Evolutionary conservation across 2,888 invertebrate species (phyloP), one percentile per base, ranked within the genome.

Genomic region (Lobophora halterata): DNA sequence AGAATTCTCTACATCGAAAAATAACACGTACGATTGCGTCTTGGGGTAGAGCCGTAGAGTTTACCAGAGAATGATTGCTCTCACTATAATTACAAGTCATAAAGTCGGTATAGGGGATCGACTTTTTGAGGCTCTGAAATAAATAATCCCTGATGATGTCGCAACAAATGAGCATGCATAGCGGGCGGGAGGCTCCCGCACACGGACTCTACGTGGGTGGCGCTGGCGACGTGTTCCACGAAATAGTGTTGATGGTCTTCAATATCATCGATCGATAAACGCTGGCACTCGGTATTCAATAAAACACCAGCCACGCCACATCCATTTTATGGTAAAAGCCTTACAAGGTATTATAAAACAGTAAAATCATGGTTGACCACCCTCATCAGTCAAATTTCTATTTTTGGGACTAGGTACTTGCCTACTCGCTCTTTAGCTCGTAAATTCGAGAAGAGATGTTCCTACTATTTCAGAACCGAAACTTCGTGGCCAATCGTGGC

Each of bases 221-320:
- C 76, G 79, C 77, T 72, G 59, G 82, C 76, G 79, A 77, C 73
- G 59, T 69, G 61, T 80, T 82, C 79, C 71, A 74, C 73, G 80
- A 76, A 79, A 71, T 71, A 71, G 65, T 71, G 71, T 69, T 67
- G 71, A 72, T 68, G 69, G 71, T 52, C 49, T 58, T 60, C 55
- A 61, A 66, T 66, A 67, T 61, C 61, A 58, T 44, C 55, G 62
- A 65, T 71, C 70, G 64, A 71, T 72, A 74, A 71, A 70, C 56
- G 57, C 53, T 60, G 58, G 46, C 62, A 61, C 63, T 69, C 54
- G 50, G 58, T 64, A 62, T 65, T 62, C 60, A 61, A 67, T 61
- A 66, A 68, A 66, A 49, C 41, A 25, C 29, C 36, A 39, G 27
- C 28, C 33, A 5, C 37, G 37, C 37, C 39, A 31, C 32, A 41